These are phyloP conservation scores for Lophotis ruficrista DNA, from an alignment of 2,113 vertebrate genomes.

Conservation along the genomic window DNA sequence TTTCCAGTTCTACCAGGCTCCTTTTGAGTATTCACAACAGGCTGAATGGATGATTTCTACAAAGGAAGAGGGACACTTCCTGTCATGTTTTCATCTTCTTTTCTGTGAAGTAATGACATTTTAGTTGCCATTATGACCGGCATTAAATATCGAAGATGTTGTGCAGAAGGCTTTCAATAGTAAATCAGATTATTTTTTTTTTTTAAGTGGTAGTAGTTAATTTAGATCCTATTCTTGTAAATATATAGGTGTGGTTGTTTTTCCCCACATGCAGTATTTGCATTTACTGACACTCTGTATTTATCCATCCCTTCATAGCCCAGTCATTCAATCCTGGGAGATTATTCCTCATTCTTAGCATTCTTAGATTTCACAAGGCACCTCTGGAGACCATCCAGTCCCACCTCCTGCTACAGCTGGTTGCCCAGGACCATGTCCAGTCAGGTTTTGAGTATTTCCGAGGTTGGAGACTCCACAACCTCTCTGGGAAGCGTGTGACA, in stretches of 20 bases:
- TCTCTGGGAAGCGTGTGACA: neutral
- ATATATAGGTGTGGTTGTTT: neutral
- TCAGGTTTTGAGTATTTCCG: neutral
- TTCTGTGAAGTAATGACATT: neutral
- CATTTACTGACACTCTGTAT: neutral
- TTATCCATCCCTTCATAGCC: neutral
- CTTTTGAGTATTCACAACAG: neutral
- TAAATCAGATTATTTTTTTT: neutral
- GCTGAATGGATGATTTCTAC: neutral
- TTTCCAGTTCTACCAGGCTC: constrained; percentile 11
- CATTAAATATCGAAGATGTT: neutral
- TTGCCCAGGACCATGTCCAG: neutral
- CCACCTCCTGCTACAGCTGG: neutral
- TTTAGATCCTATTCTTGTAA: neutral
- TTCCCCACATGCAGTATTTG: neutral
- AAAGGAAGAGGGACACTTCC: neutral
- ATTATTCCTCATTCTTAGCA: neutral
- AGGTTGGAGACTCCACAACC: neutral
- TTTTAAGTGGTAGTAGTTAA: neutral
- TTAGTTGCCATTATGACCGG: neutral
- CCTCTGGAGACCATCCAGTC: neutral
- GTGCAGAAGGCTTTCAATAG: neutral
- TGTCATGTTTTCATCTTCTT: neutral
- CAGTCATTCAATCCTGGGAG: neutral
- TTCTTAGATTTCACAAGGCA: neutral